Evolutionary conservation across 2,113 vertebrate species (phyloP).

Genomic region (Aspiorhynchus laticeps): DNA sequence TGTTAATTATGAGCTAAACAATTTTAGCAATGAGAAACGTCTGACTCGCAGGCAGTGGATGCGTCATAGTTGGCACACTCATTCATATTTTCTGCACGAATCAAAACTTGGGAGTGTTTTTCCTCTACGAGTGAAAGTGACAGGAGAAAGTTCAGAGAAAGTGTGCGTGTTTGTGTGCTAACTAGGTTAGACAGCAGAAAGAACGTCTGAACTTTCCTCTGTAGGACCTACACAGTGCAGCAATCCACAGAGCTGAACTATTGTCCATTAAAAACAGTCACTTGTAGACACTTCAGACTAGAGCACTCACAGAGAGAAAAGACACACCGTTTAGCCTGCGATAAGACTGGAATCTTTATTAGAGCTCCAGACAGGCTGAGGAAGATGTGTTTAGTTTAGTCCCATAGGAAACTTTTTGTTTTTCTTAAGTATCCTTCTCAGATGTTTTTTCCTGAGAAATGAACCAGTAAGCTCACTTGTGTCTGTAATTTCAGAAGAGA

Average conservation of each 20-base stretch:
- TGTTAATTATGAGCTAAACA: background rate
- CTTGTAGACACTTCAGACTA: conserved; percentile 8
- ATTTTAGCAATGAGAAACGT: background rate
- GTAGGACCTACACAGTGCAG: background rate
- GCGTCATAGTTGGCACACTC: background rate
- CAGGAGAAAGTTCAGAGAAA: conserved; percentile 8
- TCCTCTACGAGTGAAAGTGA: background rate
- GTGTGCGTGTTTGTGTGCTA: background rate
- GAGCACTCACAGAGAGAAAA: background rate
- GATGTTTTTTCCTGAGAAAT: background rate
- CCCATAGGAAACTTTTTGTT: background rate
- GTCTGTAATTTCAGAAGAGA: background rate
- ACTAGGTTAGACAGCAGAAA: conserved; percentile 17
- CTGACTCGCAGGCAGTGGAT: background rate
- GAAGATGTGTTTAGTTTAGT: background rate
- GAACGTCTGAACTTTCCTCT: conserved; percentile 26
- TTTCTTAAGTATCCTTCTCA: background rate
- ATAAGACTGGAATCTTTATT: conserved; percentile 13
- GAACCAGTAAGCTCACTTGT: background rate
- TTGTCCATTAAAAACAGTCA: conserved; percentile 17
- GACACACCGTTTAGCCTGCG: background rate
- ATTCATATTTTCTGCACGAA: background rate
- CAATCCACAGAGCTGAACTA: background rate
- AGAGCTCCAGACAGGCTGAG: background rate
- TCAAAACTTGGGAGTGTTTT: conserved; percentile 14